Conservation (phyloP, 2,888 invertebrate species). For the Amaurobius ferox region DNA sequence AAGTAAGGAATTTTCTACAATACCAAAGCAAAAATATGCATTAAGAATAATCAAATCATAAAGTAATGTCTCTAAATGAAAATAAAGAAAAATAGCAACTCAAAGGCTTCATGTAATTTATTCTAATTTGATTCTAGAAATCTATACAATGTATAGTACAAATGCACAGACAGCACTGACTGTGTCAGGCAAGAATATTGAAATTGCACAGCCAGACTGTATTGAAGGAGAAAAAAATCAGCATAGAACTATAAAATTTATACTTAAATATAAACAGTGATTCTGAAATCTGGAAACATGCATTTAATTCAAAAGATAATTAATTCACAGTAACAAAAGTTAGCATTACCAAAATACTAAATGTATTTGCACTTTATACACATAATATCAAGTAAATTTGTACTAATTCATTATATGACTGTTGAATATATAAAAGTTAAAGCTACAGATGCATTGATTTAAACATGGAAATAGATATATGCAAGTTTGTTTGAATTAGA, state of each 20-base stretch:
- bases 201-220: conserved; percentile 12
- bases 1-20: too few species aligned
- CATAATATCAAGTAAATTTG: background rate
- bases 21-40: too few species aligned
- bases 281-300: background rate
- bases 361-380: background rate
- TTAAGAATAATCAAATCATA: too few species aligned
- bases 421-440: background rate
- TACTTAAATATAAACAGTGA: background rate
- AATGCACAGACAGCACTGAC: background rate
- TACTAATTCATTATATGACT: background rate
- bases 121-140: background rate
- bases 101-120: background rate
- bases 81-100: background rate
- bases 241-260: background rate
- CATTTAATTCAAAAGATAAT: background rate
- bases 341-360: background rate
- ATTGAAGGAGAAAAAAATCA: background rate
- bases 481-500: too few species aligned
- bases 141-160: conserved; percentile 12
- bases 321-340: background rate
- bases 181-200: background rate
- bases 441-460: too few species aligned
- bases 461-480: too few species aligned
- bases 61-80: too few species aligned